phyloP scores from a whole-genome alignment of 2,888 invertebrate species.

The Callyntrura guangdongensis region DNA sequence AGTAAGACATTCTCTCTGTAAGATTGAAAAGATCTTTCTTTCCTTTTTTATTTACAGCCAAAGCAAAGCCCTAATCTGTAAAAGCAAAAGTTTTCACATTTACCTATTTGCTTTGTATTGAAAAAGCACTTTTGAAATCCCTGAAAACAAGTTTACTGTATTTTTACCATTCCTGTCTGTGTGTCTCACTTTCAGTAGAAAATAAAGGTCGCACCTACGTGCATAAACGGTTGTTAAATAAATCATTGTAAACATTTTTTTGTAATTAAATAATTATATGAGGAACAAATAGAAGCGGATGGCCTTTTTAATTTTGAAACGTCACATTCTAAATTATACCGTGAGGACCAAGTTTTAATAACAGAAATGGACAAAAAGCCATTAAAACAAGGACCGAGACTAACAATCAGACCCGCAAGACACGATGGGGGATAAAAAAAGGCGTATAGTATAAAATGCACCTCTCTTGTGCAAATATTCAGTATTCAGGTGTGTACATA shows the following conservation, averaged over 20 bases:
- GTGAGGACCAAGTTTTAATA: not conserved
- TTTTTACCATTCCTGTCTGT: not conserved
- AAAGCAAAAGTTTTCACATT: not conserved
- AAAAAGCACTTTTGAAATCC: not conserved
- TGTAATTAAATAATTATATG: not conserved
- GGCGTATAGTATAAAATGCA: not conserved
- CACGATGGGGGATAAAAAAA: slow-evolving; percentile 29
- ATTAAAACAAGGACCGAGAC: slow-evolving; percentile 23
- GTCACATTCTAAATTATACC: not conserved
- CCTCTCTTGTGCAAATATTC: not conserved
- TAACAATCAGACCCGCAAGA: slow-evolving; percentile 43
- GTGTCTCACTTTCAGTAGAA: not conserved
- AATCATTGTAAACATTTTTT: not conserved
- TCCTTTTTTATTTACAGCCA: not conserved
- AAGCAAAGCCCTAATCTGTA: not conserved
- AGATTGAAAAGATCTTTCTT: not conserved
- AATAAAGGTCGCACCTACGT: slow-evolving; percentile 16
- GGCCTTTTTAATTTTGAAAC: not conserved
- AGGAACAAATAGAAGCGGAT: not conserved
- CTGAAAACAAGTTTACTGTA: not conserved
- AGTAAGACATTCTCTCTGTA: not conserved
- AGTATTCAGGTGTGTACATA: not conserved
- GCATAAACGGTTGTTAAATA: not conserved
- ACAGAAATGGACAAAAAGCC: slow-evolving; percentile 10
- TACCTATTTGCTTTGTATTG: not conserved